A percentile compares a stretch with the other conserved stretches of the same genome.
phyloP scores from a whole-genome alignment of 2,888 invertebrate genomes.

The Mantis religiosa region DNA sequence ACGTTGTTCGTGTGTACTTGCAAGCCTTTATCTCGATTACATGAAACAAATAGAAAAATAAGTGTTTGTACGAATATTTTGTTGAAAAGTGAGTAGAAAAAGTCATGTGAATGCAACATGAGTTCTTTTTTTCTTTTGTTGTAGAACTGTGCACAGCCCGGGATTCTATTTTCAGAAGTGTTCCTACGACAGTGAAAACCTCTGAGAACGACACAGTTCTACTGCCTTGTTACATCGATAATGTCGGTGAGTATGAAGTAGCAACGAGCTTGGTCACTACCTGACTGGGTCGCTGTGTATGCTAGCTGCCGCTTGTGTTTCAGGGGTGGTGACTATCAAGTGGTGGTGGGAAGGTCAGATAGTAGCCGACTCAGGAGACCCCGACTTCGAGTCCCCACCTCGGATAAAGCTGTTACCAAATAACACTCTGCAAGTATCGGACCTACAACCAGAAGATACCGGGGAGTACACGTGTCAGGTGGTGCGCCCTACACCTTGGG shows the following conservation, averaged over 20 bases:
- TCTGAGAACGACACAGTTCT: constrained; percentile 73
- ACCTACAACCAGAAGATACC: constrained; percentile 55
- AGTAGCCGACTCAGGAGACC: constrained; percentile 59
- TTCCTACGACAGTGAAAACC: constrained; percentile 69
- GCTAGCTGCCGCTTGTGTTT: neutral
- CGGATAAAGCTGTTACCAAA: constrained; percentile 63
- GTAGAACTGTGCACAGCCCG: constrained; percentile 49
- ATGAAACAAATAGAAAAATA: too few relatives aligned
- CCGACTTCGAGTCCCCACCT: constrained; percentile 49
- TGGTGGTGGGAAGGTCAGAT: constrained; percentile 65
- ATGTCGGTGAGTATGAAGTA: constrained; percentile 52
- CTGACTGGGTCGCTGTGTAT: too few relatives aligned
- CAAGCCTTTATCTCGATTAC: too few relatives aligned
- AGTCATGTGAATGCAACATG: too few relatives aligned
- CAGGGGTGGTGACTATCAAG: neutral
- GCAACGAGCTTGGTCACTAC: too few relatives aligned
- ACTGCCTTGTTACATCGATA: constrained; percentile 71
- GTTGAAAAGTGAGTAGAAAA: too few relatives aligned
- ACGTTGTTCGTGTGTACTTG: too few relatives aligned
- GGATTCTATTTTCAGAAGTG: constrained; percentile 56
- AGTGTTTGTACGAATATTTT: too few relatives aligned
- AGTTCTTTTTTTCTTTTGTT: constrained; percentile 32
- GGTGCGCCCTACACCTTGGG: constrained; percentile 61
- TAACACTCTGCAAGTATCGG: constrained; percentile 64
- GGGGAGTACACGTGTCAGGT: constrained; percentile 67